These are phyloP conservation scores for Linyphia triangularis DNA, from an alignment of 2,888 invertebrate species.

Conservation along the genomic window DNA sequence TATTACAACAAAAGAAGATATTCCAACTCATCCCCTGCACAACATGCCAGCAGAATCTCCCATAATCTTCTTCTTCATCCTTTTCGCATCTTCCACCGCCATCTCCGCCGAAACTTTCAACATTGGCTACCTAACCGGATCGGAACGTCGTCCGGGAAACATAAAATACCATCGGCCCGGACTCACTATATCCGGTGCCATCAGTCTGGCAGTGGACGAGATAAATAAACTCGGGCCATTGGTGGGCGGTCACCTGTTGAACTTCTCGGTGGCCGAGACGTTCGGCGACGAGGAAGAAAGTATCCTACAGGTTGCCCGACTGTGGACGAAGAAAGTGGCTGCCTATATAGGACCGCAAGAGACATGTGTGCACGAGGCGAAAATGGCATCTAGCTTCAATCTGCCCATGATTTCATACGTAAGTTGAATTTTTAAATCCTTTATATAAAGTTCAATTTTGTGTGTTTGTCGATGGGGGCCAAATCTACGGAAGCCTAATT, in stretches of 20 bases:
- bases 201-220: slow-evolving; percentile 92
- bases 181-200: slow-evolving; percentile 86
- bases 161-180: slow-evolving; percentile 88
- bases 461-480: too few relatives aligned
- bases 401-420: slow-evolving; percentile 98
- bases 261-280: slow-evolving; percentile 92
- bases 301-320: slow-evolving; percentile 89
- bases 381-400: slow-evolving; percentile 95
- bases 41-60: not conserved
- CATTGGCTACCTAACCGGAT: slow-evolving; percentile 91
- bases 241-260: slow-evolving; percentile 85
- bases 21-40: not conserved
- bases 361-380: slow-evolving; percentile 94
- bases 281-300: slow-evolving; percentile 93
- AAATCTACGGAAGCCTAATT: too few relatives aligned
- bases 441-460: not conserved
- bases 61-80: not conserved
- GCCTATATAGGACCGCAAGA: slow-evolving; percentile 94
- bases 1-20: not conserved
- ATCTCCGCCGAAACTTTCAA: slow-evolving; percentile 83
- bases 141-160: slow-evolving; percentile 88
- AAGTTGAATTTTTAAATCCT: slow-evolving; percentile 81
- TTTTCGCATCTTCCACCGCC: not conserved
- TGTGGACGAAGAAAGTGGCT: slow-evolving; percentile 91
- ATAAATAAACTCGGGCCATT: slow-evolving; percentile 81